These are phyloP conservation scores for Grantiella picta DNA, from an alignment of 2,113 vertebrate species.

Conservation along the genomic window DNA sequence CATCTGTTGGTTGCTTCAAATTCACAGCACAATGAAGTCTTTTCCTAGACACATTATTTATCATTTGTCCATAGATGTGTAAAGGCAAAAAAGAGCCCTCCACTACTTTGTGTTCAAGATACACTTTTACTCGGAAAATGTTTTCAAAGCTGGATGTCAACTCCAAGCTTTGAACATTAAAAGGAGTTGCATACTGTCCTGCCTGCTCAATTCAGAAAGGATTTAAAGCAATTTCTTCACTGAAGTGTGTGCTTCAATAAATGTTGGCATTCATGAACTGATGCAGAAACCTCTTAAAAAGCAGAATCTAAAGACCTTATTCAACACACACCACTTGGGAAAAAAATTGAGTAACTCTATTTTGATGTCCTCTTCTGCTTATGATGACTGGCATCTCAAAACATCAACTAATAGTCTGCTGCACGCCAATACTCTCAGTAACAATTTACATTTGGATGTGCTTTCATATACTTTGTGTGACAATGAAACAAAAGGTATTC, in stretches of 20 bases:
- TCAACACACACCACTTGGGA: accelerated
- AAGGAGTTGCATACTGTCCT: background rate
- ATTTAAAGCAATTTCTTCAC: background rate
- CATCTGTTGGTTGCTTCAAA: background rate
- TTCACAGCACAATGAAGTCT: background rate
- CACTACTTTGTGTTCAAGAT: background rate
- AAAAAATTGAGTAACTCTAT: background rate
- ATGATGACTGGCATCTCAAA: background rate
- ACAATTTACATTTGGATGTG: background rate
- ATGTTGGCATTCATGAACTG: background rate
- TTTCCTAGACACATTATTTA: background rate
- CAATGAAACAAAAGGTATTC: background rate
- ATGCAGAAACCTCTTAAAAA: background rate
- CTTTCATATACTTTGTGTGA: background rate
- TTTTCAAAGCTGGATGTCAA: background rate
- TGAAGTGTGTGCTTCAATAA: background rate
- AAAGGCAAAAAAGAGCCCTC: background rate
- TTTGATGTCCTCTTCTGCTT: background rate
- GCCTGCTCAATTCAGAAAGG: background rate
- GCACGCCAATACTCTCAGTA: background rate
- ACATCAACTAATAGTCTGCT: background rate
- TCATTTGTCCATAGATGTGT: background rate
- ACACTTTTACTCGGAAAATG: background rate
- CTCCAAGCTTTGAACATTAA: background rate
- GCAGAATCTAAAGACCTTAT: background rate